Evolutionary conservation across 2,888 invertebrate genomes (phyloP), one percentile per base, ranked within the genome.

Genomic region (Xiphydria camelus): DNA sequence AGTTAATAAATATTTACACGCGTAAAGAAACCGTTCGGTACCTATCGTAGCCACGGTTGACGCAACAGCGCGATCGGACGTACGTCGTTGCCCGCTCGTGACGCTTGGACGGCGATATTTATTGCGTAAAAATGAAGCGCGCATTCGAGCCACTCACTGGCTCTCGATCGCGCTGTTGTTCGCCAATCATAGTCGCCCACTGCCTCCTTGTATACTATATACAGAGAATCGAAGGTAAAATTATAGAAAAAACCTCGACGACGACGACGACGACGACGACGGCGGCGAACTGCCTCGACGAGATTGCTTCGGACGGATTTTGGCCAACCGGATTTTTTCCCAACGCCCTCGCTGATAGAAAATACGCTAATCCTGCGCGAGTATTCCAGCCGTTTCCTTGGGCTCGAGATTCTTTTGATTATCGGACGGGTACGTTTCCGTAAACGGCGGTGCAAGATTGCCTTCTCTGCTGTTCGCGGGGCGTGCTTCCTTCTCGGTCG

Each of bases 291-390:
- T 29, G 29, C 9, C 29, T 29, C 53, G 51, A 65, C 51, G 64
- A 69, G 64, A 68, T 67, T 68, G 33, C 12, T 68, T 69, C 66
- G 73, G 74, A 74, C 73, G 74, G 73, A 74, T 65, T 74, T 67
- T 59, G 58, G 64, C 68, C 68, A 64, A 66, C 52, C 60, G 57
- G 55, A 41, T 53, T 36, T 35, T 47, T 49, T 45, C 57, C 53
- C 17, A 34, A 4, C 18, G 43, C 23, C 4, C 12, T 12, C 29
- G 12, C 15, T 29, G 15, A 29, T 29, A 15, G 9, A 14, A 15
- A 29, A 29, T 50, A 40, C 23, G 33, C 43, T 57, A 61, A 40
- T 52, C 56, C 31, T 49, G 47, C 41, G 56, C 53, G 51, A 59
- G 47, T 44, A 55, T 48, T 46, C 50, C 52, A 33, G 51, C 50